A percentile compares a stretch with the other conserved stretches of the same genome.
Evolutionary conservation across 2,797 vertebrate genomes (phyloP).

Genomic region (Malurus leucopterus): DNA sequence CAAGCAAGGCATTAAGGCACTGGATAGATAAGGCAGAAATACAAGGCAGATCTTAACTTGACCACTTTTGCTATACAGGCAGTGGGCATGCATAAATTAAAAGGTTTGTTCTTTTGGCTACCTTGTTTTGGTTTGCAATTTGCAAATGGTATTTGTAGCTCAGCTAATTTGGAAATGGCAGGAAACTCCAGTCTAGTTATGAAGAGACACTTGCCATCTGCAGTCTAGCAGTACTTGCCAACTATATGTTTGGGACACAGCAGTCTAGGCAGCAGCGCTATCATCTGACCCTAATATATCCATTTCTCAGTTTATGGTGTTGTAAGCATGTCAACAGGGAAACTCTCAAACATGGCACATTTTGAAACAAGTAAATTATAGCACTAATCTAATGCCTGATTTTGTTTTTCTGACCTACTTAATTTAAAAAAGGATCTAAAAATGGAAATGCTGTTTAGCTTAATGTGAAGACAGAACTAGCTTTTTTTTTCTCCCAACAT

Average conservation of each 20-base stretch:
- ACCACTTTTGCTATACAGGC: not conserved
- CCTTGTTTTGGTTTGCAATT: conserved; percentile 23
- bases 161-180: conserved; percentile 48
- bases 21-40: not conserved
- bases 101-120: not conserved
- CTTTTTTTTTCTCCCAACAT: conserved; percentile 68
- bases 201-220: conserved; percentile 69
- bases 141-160: conserved; percentile 23
- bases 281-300: conserved; percentile 48
- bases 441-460: conserved; percentile 67
- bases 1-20: not conserved
- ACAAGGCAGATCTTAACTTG: not conserved
- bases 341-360: conserved; percentile 27
- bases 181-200: conserved; percentile 52
- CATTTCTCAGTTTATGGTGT: conserved; percentile 46
- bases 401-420: conserved; percentile 74
- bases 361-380: conserved; percentile 54
- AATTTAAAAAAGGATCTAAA: conserved; percentile 74
- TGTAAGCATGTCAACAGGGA: conserved; percentile 48
- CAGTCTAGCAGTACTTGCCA: conserved; percentile 68
- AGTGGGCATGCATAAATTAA: not conserved
- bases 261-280: conserved; percentile 61
- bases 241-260: conserved; percentile 57
- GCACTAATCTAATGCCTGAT: conserved; percentile 20
- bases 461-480: conserved; percentile 55